These are phyloP conservation scores for Myiozetetes cayanensis DNA, from an alignment of 2,113 vertebrate genomes.

Conservation along the genomic window DNA sequence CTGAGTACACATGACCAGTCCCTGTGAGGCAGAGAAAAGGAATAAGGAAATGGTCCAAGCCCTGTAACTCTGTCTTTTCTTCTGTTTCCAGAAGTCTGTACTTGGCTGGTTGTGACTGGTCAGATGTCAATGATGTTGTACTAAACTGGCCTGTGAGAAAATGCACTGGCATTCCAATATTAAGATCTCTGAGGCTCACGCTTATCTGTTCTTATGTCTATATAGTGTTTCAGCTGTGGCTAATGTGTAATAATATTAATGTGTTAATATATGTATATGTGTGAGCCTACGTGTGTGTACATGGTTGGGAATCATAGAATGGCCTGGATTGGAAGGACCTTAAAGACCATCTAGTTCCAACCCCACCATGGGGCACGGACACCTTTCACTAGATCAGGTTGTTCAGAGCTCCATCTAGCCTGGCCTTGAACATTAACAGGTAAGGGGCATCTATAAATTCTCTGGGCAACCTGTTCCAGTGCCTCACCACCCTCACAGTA, in stretches of 20 bases:
- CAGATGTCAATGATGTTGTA: background rate
- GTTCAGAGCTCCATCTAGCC: background rate
- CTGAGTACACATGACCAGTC: accelerated
- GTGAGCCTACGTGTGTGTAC: accelerated
- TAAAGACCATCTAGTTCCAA: background rate
- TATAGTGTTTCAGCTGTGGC: background rate
- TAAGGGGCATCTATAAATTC: background rate
- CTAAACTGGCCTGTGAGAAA: background rate
- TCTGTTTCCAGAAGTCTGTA: background rate
- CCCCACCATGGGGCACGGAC: accelerated
- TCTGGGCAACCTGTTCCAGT: background rate
- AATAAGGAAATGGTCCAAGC: background rate
- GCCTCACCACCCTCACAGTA: background rate
- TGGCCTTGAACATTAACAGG: background rate
- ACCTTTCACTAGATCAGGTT: background rate
- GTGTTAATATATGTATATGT: background rate
- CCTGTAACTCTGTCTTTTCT: background rate
- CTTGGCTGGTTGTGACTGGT: background rate
- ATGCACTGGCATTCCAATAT: background rate
- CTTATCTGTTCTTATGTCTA: background rate
- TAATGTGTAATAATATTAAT: background rate
- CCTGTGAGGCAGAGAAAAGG: background rate
- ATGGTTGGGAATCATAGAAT: background rate
- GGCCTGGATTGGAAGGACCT: background rate
- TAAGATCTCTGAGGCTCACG: background rate